Conservation (phyloP, 2,888 invertebrate species). For the Crepidodera aurea region DNA sequence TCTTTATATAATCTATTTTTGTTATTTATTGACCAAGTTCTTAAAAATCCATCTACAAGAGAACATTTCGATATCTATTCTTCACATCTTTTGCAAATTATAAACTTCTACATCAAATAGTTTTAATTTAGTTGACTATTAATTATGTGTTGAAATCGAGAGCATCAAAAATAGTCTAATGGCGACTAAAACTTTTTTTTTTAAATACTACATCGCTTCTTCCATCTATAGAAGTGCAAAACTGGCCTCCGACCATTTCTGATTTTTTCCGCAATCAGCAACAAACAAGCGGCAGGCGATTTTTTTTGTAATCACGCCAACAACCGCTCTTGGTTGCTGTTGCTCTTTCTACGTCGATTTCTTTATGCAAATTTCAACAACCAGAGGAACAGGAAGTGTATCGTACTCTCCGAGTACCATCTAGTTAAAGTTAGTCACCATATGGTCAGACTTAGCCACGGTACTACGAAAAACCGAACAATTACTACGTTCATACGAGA, state of each 20-base stretch:
- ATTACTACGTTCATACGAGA: slow-evolving; percentile 11
- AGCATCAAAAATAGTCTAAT: no score
- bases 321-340: slow-evolving; percentile 7
- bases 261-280: slow-evolving; percentile 10
- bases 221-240: background rate
- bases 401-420: slow-evolving; percentile 12
- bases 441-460: slow-evolving; percentile 24
- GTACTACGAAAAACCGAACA: slow-evolving; percentile 20
- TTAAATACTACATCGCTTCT: no score
- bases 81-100: no score
- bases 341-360: slow-evolving; percentile 7
- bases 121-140: no score
- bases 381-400: slow-evolving; percentile 27
- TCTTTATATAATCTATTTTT: no score
- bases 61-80: no score
- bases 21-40: no score
- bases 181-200: no score
- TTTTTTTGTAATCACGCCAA: slow-evolving; percentile 13
- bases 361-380: slow-evolving; percentile 22
- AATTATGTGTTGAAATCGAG: no score
- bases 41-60: no score
- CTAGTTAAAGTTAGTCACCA: slow-evolving; percentile 29
- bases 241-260: background rate
- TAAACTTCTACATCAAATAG: no score
- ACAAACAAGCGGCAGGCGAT: slow-evolving; percentile 1